Evolutionary conservation across 2,797 vertebrate genomes (phyloP), one percentile per base, ranked within the genome.

Genomic region (Percopsis omiscomaycus): DNA sequence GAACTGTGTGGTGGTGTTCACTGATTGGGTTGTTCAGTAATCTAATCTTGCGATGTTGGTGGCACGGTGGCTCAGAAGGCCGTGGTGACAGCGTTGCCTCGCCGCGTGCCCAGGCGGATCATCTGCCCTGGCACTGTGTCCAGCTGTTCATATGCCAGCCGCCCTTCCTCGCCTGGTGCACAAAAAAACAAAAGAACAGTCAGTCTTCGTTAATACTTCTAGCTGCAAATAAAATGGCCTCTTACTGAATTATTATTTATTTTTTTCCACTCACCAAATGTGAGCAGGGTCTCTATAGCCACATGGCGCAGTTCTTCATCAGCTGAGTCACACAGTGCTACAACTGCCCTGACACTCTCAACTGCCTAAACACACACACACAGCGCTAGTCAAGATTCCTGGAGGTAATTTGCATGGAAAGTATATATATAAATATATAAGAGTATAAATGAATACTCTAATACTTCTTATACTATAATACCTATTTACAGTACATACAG

Each of bases 141-240:
- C 75, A 98, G 74, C 85, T 95, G 95, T 83, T 98, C 97, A 0
- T 98, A 98, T 0, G 96, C 96, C 88, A 97, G 86, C n/a, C 93
- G 93, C 1, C 96, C 96, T 15, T 97, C 96, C 86, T 97, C 96
- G 77, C 97, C 97, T 98, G 82, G 30, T 28, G 69, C 30, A 48
- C 13, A 61, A 30, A 66, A 3, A 54, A 55, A 53, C 27, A 29
- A 16, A 29, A 5, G 11, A 13, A 9, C 4, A 46, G 46, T 59
- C 42, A n/a, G 51, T 22, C 51, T 53, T 48, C 14, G 29, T 16
- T n/a, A 9, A 42, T 9, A 42, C 9, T 6, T 42, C 11, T 48
- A 48, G 10, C 9, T 48, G 46, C 14, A 27, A 3, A 8, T 3
- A 5, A 29, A 12, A 29, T 32, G 53, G 9, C 14, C 14, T 32